These are phyloP conservation scores for Tachycineta bicolor DNA, from an alignment of 2,113 vertebrate genomes.

Conservation along the genomic window DNA sequence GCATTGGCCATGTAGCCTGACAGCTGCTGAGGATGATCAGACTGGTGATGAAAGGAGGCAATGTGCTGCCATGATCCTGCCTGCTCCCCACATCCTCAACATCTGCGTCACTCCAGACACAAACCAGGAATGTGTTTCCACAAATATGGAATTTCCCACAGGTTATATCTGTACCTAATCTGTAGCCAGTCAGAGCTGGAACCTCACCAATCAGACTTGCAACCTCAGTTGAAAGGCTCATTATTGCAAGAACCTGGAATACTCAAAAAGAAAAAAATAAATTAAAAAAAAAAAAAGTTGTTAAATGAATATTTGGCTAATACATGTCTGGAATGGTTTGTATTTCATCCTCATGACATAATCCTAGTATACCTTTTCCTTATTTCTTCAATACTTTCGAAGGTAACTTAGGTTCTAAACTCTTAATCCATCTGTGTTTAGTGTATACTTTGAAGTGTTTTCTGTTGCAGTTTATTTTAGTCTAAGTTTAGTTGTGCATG, in stretches of 20 bases:
- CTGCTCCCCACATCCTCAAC: neutral
- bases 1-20: fast-evolving
- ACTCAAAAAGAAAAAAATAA: neutral
- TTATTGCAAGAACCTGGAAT: neutral
- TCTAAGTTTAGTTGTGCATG: neutral
- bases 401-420: neutral
- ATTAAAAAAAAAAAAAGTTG: neutral
- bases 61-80: neutral
- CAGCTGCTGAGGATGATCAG: neutral
- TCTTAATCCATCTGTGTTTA: fast-evolving
- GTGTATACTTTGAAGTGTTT: neutral
- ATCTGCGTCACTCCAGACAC: neutral
- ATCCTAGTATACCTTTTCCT: neutral
- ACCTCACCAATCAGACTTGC: neutral
- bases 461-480: neutral
- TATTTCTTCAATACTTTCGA: neutral
- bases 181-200: neutral
- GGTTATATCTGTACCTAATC: neutral
- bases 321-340: neutral
- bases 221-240: neutral
- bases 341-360: neutral
- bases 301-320: neutral
- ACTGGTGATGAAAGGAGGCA: neutral
- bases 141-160: neutral
- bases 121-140: neutral